Base-by-base conservation (phyloP, 92 coral and sea anemone species). In the Epizoanthus ramosus region DNA sequence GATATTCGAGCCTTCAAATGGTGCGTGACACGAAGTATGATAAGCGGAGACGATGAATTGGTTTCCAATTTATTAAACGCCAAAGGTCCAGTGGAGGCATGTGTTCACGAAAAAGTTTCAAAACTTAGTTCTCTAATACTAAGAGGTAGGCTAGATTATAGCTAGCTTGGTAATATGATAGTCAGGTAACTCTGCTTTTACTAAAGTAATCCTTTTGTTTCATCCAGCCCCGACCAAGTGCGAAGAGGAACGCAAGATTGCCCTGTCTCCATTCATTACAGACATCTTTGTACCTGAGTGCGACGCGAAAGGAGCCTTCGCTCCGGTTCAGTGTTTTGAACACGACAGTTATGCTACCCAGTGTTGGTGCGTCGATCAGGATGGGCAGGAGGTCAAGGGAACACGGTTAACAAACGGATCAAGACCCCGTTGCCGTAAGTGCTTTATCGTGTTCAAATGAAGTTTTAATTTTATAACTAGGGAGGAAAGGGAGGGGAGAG, bases 301-400 rank as follows among this genome's bases (percentile, higher is more conserved):
- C 84, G 90, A 91, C 58, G 23, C 54, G 24, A 89, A 87, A 25
- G 99, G 99, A 0, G 86, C 83, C 52, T 97, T 88, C 53, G 66
- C 71, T 9, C 93, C 98, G 1, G 90, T 83, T 7, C 99, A 97
- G 89, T 97, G 99, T 73, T 97, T 92, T 80, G 92, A 94, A 19
- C 94, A 92, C 53, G 83, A 87, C 61, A 61, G 84, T 13, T 94
- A 87, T 76, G 95, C 95, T 33, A 95, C 90, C 73, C 95, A 89
- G 71, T 97, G 99, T 57, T 97, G 99, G 99, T 97, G 99, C 61
- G 99, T 97, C 70, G 95, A 97, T 47, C 83, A 39, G 4, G 84
- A 92, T 3, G 99, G 99, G 15, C 94, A 94, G 75, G 98, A 97
- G 85, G 87, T 94, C 58, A 75, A 68, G 24, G 97, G 93, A 58